These are phyloP conservation scores for Plutella xylostella DNA, from an alignment of 2,888 invertebrate genomes.

Conservation along the genomic window DNA sequence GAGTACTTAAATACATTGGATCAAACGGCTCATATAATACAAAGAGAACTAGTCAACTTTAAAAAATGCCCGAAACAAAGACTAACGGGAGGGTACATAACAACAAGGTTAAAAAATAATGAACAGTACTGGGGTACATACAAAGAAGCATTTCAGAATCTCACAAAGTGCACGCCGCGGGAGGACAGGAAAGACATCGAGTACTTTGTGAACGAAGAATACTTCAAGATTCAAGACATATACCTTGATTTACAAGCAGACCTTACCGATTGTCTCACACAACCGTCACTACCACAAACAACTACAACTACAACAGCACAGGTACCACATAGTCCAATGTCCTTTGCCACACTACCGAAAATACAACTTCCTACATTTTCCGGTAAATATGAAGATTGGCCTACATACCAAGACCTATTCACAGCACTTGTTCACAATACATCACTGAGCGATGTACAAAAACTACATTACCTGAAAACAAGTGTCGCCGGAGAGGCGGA, in stretches of 20 bases:
- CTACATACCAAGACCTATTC: constrained; percentile 16
- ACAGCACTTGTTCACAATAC: constrained; percentile 12
- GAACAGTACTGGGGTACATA: constrained; percentile 19
- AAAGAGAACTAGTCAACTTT: constrained; percentile 16
- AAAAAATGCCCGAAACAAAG: constrained; percentile 19
- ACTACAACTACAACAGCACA: neutral
- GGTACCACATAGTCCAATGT: neutral
- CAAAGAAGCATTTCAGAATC: constrained; percentile 11
- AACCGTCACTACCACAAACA: neutral
- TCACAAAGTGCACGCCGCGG: constrained; percentile 5
- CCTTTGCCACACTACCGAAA: constrained; percentile 12
- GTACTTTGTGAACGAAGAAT: constrained; percentile 20
- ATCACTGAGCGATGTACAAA: constrained; percentile 15
- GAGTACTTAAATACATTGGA: constrained; percentile 11
- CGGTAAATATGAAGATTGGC: constrained; percentile 15
- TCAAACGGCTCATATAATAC: constrained; percentile 14
- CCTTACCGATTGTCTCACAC: constrained; percentile 6
- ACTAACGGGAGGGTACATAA: constrained; percentile 18
- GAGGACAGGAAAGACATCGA: constrained; percentile 11
- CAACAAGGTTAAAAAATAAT: constrained; percentile 16
- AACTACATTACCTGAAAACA: constrained; percentile 17
- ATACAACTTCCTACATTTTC: constrained; percentile 16
- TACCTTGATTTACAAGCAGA: constrained; percentile 12
- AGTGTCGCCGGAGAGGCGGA: constrained; percentile 18
- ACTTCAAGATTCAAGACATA: constrained; percentile 15